These are phyloP conservation scores for Oceanodroma tethys DNA, from an alignment of 2,113 vertebrate genomes.

Conservation along the genomic window DNA sequence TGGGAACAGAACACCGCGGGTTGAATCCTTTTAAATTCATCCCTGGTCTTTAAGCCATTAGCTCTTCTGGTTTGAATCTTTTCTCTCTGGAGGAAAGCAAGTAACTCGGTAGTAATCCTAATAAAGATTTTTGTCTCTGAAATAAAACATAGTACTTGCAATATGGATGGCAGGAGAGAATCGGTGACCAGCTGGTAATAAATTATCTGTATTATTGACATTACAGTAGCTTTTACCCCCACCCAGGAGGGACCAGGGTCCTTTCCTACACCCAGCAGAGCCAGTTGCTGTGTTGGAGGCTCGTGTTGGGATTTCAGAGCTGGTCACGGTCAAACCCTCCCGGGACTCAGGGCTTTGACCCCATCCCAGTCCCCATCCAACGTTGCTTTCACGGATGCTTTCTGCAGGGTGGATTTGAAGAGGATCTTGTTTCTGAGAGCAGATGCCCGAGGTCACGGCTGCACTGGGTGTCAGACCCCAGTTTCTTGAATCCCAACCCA, in stretches of 20 bases:
- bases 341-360: background rate
- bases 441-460: background rate
- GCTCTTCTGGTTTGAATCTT: constrained; percentile 10
- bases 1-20: background rate
- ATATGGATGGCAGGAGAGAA: background rate
- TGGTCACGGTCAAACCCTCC: background rate
- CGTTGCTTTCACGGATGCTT: background rate
- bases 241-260: background rate
- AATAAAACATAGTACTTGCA: background rate
- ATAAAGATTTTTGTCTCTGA: background rate
- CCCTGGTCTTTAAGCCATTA: background rate
- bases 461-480: background rate
- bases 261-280: background rate
- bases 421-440: background rate
- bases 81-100: background rate
- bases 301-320: background rate
- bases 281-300: background rate
- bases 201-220: background rate
- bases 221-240: background rate
- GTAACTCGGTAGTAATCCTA: background rate
- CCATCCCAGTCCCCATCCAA: background rate
- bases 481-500: background rate
- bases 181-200: background rate
- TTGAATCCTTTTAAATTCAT: background rate
- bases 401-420: background rate